Evolutionary conservation across 2,888 invertebrate species (phyloP).

Genomic region (Apamea epomidion): DNA sequence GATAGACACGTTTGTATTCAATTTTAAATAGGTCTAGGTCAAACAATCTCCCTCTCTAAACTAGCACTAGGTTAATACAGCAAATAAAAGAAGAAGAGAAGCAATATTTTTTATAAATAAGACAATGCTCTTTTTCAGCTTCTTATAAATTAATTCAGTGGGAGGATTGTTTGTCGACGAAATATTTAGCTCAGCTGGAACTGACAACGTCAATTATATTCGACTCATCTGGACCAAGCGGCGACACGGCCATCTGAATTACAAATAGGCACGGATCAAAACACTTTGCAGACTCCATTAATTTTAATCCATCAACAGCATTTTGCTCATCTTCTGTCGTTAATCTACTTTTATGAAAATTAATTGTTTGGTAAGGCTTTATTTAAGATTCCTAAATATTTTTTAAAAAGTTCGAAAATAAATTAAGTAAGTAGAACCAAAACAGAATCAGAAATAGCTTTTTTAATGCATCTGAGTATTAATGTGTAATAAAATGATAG

Average conservation of each 20-base stretch:
- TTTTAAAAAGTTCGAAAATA: background rate
- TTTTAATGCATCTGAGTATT: constrained; percentile 58
- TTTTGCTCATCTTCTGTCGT: constrained; percentile 26
- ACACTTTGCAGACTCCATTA: constrained; percentile 62
- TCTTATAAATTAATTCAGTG: constrained; percentile 61
- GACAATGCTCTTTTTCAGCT: background rate
- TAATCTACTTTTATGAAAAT: constrained; percentile 33
- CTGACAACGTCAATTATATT: constrained; percentile 72
- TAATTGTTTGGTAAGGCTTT: constrained; percentile 9
- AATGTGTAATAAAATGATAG: constrained; percentile 70
- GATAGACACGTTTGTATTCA: background rate
- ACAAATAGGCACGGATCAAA: constrained; percentile 73
- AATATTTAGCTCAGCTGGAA: constrained; percentile 70
- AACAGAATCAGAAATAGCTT: constrained; percentile 42
- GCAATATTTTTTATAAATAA: background rate
- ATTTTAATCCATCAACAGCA: constrained; percentile 64
- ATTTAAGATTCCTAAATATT: background rate
- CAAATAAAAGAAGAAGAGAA: background rate
- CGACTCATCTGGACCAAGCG: constrained; percentile 62
- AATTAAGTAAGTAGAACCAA: background rate
- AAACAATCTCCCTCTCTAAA: background rate
- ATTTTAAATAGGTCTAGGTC: background rate
- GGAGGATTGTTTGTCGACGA: constrained; percentile 67
- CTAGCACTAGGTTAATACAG: background rate
- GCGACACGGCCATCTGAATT: constrained; percentile 72